phyloP scores from a whole-genome alignment of 92 coral and sea anemone species.

The Actinostola sp. region DNA sequence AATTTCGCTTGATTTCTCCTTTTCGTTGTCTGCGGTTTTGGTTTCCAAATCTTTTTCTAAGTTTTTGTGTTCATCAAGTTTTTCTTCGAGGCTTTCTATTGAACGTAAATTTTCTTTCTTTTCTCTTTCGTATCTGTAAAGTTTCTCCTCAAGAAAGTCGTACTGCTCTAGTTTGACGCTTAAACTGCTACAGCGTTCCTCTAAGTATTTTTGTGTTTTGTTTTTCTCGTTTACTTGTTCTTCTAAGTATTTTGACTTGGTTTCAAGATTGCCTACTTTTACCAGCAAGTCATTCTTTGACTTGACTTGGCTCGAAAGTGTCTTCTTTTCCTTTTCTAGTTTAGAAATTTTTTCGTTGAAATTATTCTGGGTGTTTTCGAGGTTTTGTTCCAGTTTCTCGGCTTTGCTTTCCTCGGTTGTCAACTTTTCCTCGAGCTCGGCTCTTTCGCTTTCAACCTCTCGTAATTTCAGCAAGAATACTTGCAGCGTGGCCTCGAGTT shows the following conservation, averaged over 20 bases:
- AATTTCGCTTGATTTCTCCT: constrained; percentile 36
- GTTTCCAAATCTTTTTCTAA: constrained; percentile 28
- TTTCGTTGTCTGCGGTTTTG: constrained; percentile 12
- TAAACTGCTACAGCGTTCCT: constrained; percentile 59
- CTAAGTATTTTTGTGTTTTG: constrained; percentile 50
- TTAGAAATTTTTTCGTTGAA: constrained; percentile 48
- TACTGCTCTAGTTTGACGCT: constrained; percentile 72
- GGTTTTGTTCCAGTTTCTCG: constrained; percentile 52
- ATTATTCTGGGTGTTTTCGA: constrained; percentile 36
- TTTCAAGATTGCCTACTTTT: constrained; percentile 69
- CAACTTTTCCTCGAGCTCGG: constrained; percentile 72
- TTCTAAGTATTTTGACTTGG: constrained; percentile 69
- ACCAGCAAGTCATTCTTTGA: constrained; percentile 71
- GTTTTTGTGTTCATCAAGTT: constrained; percentile 29
- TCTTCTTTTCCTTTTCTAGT: constrained; percentile 69
- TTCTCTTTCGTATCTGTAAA: constrained; percentile 80
- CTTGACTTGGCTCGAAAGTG: constrained; percentile 60
- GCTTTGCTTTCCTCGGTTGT: constrained; percentile 69
- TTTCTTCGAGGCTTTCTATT: constrained; percentile 53
- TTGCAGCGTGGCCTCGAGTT: constrained; percentile 61
- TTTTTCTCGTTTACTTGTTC: constrained; percentile 60
- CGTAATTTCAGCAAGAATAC: constrained; percentile 64
- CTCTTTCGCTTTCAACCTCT: constrained; percentile 75
- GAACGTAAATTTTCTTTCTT: constrained; percentile 53
- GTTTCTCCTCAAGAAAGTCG: constrained; percentile 85